Base-by-base conservation (phyloP, 2,888 invertebrate species). In the Drosophila emarginata region DNA sequence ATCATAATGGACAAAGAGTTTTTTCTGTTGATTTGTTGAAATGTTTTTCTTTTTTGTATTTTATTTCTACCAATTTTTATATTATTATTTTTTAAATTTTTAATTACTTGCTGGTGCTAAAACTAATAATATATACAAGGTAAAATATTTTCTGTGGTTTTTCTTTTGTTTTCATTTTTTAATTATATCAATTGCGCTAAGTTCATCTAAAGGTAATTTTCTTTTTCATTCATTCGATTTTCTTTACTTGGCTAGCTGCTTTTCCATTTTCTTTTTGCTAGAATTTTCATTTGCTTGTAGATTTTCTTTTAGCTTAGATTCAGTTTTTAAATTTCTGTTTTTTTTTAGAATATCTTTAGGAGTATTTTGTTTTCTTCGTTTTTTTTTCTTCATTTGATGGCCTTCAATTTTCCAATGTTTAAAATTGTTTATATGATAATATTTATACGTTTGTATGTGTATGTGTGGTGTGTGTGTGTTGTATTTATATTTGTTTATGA, bases 101-200 rank as follows among this genome's bases (percentile, higher is more conserved):
- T 45, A 45, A 45, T 45, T 87, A 90, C 75, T 36, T 54, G 54
- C 54, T 54, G 45, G 89, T 90, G 88, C 90, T 90, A 90, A 81
- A 87, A 90, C 84, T 90, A 83, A 83, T 88, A 88, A 79, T 83
- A 90, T 90, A 87, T 91, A 90, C 90, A 91, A 89, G 85, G 77
- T 80, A 87, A 85, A 89, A 87, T 89, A 77, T 66, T 73, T 77
- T 77, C 69, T 60, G 59, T 52, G 39, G 14, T 64, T 72, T 64
- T 63, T 69, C 7, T 23, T 67, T 74, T 39, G 52, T 72, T 40
- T 77, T 64, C 72, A 66, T 56, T 63, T 74, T 74, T 83, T 90
- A 87, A 87, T 85, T 79, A 87, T 72, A 88, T 89, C 91, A 91
- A 91, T 91, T 91, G 91, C 91, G 91, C 91, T 91, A 91, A 89